Base-by-base conservation (phyloP, 92 coral and sea anemone genomes). In the Pocillopora meandrina region DNA sequence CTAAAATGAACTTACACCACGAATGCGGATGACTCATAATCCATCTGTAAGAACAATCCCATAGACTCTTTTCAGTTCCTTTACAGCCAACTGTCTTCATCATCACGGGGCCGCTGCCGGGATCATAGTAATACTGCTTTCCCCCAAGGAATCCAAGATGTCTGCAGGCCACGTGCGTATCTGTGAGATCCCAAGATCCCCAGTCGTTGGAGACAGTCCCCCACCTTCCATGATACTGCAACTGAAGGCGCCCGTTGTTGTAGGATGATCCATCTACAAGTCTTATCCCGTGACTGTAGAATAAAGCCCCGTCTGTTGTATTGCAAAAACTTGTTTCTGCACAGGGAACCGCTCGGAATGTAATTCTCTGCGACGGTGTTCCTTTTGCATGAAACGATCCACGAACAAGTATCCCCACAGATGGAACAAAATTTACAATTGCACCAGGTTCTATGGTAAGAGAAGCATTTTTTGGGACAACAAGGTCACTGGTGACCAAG, bases 121-220 rank as follows among this genome's bases (percentile, higher is more conserved):
- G 26, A 26, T 26, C 26, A 26, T 26, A 26, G 26, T 26, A 26
- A 26, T 26, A 26, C 26, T 1, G 26, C 26, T 72, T 91, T 20
- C 90, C 93, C 11, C 92, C 91, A 21, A 77, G 73, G 69, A 89
- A 93, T 33, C 97, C 97, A 56, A 93, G 93, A 61, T 91, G 91
- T 66, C 92, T 82, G 65, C 97, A 93, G 4, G 95, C 97, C n/a
- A 91, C 97, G 20, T 33, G 47, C 1, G 91, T 77, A 57, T 91
- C 90, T 31, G 49, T 65, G 42, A 14, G 35, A 71, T 82, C 87
- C 97, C 97, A 93, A 19, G 33, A 52, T 15, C 18, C 23, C 21
- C 34, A 9, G 49, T 87, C 87, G 65, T 85, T 56, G 71, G 95
- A 93, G 57, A 93, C 85, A 1, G 91, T 86, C n/a, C 93, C 95